These are phyloP conservation scores for Amphiura filiformis DNA, from an alignment of 35 echinoderm and acorn worm species.

Conservation along the genomic window DNA sequence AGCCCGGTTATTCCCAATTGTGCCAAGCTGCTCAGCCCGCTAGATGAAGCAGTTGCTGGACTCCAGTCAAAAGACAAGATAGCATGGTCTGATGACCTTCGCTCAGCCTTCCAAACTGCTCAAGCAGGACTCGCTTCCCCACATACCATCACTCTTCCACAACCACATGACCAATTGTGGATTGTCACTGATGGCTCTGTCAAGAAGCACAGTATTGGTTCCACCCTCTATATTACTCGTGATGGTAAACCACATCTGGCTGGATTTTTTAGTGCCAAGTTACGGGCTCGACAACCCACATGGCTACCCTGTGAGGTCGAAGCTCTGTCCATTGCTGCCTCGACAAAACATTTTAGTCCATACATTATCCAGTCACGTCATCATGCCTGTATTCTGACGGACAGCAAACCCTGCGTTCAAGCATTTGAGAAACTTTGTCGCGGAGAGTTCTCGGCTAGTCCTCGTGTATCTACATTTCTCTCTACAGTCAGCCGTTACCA, in stretches of 20 bases:
- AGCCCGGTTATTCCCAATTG: constrained; percentile 1
- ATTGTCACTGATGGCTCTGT: constrained; percentile 60
- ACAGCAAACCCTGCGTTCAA: constrained; percentile 62
- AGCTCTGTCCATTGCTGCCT: constrained; percentile 50
- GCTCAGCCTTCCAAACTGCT: background rate
- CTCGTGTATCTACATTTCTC: constrained; percentile 48
- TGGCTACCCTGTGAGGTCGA: constrained; percentile 62
- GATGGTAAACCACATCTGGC: constrained; percentile 13
- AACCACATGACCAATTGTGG: constrained; percentile 59
- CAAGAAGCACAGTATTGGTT: constrained; percentile 24
- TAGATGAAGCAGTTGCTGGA: constrained; percentile 44
- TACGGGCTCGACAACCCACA: constrained; percentile 39
- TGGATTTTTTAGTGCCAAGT: constrained; percentile 50
- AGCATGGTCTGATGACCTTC: background rate
- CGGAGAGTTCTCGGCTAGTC: constrained; percentile 62
- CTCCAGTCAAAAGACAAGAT: constrained; percentile 33
- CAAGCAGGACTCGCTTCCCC: background rate
- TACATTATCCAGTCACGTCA: constrained; percentile 56
- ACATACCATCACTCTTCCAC: constrained; percentile 41
- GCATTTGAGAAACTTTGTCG: constrained; percentile 62
- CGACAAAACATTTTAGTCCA: constrained; percentile 56
- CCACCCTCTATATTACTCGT: constrained; percentile 13
- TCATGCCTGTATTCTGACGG: constrained; percentile 34
- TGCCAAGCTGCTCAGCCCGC: constrained; percentile 21
- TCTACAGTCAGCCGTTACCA: constrained; percentile 56